Base-by-base conservation (phyloP, 2,797 vertebrate genomes). In the Limosa lapponica region DNA sequence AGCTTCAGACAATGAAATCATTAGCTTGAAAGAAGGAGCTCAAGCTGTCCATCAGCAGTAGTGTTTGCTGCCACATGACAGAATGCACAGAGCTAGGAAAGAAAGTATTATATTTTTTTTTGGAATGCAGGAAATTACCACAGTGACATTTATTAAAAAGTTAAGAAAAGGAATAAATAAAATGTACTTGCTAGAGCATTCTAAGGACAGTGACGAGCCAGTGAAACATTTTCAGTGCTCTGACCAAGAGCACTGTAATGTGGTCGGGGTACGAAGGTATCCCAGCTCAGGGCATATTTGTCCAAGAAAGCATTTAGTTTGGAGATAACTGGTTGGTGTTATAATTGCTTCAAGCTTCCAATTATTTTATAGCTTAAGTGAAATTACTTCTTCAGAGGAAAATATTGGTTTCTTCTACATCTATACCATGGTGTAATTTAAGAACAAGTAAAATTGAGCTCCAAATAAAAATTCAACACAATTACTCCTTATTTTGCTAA, bases 1-100 rank as follows among this genome's bases (percentile, higher is more conserved):
- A 94, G 69, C 54, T 93, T 89, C 88, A 93, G 81, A 95, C 57
- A 95, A 87, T 52, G 64, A 92, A 90, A 92, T 89, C 34, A 36
- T 86, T 77, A 78, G 80, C 22, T 79, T 84, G 73, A 92, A 82
- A 89, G 80, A 80, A 74, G 44, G 43, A 89, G 27, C 32, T 71
- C 59, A 83, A 93, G 77, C 51, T 91, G 79, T 74, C 89, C 58
- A 59, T 90, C 91, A 95, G 51, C 37, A 52, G 41, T 34, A 51
- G 49, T 4, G 2, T 43, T 62, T 67, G 62, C 62, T 74, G 62
- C 58, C 71, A 28, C 16, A 6, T 41, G 86, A 85, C 67, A 85
- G 82, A 89, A 92, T 37, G 30, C 41, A 67, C 2, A 65, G 11
- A 86, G 25, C 25, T 57, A 48, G 27, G 32, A 72, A 51, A 86